Percentiles rank a stretch among this genome's conserved stretches.
Evolutionary conservation across 2,113 vertebrate species (phyloP).

Genomic region (Gila orcuttii): DNA sequence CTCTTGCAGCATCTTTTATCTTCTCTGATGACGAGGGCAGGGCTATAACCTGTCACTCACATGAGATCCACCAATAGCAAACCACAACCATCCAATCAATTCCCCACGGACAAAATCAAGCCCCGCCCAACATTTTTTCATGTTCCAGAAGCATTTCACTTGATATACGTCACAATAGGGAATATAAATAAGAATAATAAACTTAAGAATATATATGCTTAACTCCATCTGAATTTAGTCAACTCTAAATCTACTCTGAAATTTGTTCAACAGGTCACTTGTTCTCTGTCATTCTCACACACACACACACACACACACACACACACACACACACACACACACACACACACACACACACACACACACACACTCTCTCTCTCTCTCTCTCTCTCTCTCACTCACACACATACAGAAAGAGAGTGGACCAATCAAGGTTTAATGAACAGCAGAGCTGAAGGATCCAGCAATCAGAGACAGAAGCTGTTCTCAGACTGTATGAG

Average conservation of each 20-base stretch:
- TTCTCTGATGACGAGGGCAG: too few relatives aligned
- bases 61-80: too few relatives aligned
- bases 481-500: constrained; percentile 56
- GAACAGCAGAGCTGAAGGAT: constrained; percentile 77
- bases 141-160: too few relatives aligned
- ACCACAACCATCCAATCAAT: too few relatives aligned
- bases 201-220: too few relatives aligned
- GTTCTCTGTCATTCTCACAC: constrained; percentile 9
- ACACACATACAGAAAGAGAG: constrained; percentile 18
- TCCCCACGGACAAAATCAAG: too few relatives aligned
- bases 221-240: not conserved
- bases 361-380: too few relatives aligned
- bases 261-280: not conserved
- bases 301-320: constrained; percentile 5
- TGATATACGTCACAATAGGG: too few relatives aligned
- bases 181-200: too few relatives aligned
- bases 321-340: constrained; percentile 31
- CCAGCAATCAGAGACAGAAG: constrained; percentile 77
- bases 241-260: not conserved
- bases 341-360: constrained; percentile 15
- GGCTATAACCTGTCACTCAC: too few relatives aligned
- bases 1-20: too few relatives aligned
- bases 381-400: not conserved
- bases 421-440: constrained; percentile 76
- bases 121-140: too few relatives aligned